Conservation (phyloP, 2,888 invertebrate species). For the Hydrotaea cyrtoneurina region DNA sequence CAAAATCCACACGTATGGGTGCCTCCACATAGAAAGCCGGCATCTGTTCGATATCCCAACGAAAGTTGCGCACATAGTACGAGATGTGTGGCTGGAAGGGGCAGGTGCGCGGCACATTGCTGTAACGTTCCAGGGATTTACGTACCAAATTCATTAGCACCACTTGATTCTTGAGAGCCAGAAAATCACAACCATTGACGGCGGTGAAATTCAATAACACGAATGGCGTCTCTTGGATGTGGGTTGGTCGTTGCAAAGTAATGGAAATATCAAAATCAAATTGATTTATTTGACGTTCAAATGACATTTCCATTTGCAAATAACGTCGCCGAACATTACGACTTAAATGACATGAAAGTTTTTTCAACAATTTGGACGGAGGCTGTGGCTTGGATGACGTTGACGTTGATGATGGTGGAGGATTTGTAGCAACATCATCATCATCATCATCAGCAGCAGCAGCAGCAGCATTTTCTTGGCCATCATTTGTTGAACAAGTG, state of each 20-base stretch:
- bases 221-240: constrained; percentile 12
- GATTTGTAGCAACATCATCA: not conserved
- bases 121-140: constrained; percentile 62
- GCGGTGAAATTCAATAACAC: constrained; percentile 63
- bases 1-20: constrained; percentile 39
- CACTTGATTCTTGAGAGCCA: constrained; percentile 69
- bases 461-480: constrained; percentile 9
- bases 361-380: constrained; percentile 35
- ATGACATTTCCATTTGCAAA: constrained; percentile 67
- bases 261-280: constrained; percentile 64
- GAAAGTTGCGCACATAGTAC: constrained; percentile 68
- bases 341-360: constrained; percentile 65
- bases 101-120: constrained; percentile 65
- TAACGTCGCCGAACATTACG: constrained; percentile 65
- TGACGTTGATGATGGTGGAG: not conserved
- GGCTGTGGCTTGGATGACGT: not conserved
- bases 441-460: constrained; percentile 33
- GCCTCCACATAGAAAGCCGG: constrained; percentile 67
- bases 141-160: constrained; percentile 66
- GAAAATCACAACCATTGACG: constrained; percentile 69
- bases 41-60: constrained; percentile 66
- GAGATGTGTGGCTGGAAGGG: constrained; percentile 57
- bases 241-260: constrained; percentile 54
- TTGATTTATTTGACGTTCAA: constrained; percentile 55
- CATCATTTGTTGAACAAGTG: constrained; percentile 43